phyloP scores from a whole-genome alignment of 2,888 invertebrate genomes.

The Sminthurides aquaticus region DNA sequence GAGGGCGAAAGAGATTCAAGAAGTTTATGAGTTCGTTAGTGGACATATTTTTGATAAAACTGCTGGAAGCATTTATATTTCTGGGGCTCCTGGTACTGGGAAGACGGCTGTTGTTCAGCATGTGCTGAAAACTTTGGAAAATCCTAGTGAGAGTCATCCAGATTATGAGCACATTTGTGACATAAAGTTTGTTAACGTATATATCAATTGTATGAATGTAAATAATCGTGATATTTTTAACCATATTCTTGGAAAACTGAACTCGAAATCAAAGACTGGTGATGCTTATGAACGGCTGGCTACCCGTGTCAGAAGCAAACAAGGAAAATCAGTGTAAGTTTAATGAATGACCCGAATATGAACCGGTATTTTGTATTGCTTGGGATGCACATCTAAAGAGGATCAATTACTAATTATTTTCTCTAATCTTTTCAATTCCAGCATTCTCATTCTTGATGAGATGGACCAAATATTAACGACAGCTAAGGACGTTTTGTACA shows the following conservation, averaged over 20 bases:
- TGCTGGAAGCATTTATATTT: constrained; percentile 82
- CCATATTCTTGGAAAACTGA: constrained; percentile 66
- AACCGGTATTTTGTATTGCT: too few relatives aligned
- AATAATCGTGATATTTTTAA: constrained; percentile 77
- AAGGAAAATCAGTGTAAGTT: constrained; percentile 2
- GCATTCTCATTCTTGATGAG: constrained; percentile 83
- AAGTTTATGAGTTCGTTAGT: constrained; percentile 61
- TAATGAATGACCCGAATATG: neutral
- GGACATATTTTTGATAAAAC: constrained; percentile 57
- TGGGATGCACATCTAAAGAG: too few relatives aligned
- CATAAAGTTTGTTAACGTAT: constrained; percentile 57
- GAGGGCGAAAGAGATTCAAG: constrained; percentile 68
- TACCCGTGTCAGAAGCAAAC: neutral
- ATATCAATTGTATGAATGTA: constrained; percentile 81
- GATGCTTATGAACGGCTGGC: constrained; percentile 53
- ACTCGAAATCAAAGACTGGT: constrained; percentile 53
- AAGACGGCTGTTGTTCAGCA: constrained; percentile 82
- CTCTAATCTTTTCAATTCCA: constrained; percentile 47
- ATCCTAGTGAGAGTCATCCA: neutral
- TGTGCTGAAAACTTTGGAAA: constrained; percentile 57
- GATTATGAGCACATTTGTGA: constrained; percentile 30
- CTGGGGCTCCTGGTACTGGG: constrained; percentile 95
- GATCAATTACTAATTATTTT: too few relatives aligned
- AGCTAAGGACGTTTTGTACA: constrained; percentile 72
- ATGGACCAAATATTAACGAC: constrained; percentile 81